A percentile compares a stretch with the other conserved stretches of the same genome.
Conservation (phyloP, 2,797 vertebrate species). For the Yasuhikotakia modesta region DNA sequence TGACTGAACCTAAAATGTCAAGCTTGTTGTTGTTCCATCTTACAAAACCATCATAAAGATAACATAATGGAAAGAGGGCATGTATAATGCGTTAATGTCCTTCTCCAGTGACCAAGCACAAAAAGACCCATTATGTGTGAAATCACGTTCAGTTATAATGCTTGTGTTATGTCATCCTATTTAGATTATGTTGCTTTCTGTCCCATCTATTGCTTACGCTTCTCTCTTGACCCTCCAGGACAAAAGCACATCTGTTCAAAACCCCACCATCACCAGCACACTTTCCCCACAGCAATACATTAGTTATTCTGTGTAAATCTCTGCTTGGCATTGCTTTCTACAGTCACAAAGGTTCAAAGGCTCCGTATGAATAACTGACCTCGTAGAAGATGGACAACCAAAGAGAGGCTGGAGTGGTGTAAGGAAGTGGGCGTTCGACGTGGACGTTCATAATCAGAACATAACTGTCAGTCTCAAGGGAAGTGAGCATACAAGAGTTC, state of each 20-base stretch:
- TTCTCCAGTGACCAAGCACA: background rate
- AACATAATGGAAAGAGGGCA: background rate
- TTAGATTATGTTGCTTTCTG: constrained; percentile 31
- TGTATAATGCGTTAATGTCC: background rate
- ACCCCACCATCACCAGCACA: constrained; percentile 14
- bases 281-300: constrained; percentile 49
- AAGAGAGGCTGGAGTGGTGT: constrained; percentile 26
- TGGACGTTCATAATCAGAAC: background rate
- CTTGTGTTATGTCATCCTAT: constrained; percentile 42
- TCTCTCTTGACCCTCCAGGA: constrained; percentile 36
- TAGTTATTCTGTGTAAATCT: constrained; percentile 56
- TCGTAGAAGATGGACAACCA: constrained; percentile 36
- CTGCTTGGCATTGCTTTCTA: constrained; percentile 31
- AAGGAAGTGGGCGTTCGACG: constrained; percentile 24
- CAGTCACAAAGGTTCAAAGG: constrained; percentile 62
- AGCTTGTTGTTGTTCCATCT: no score
- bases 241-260: constrained; percentile 45
- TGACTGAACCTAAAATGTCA: no score
- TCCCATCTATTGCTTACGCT: constrained; percentile 22
- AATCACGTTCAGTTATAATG: background rate
- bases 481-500: background rate
- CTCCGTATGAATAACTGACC: constrained; percentile 30
- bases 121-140: background rate
- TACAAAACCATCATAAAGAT: no score
- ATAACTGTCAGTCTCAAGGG: background rate